A percentile compares a stretch with the other conserved stretches of the same genome.
Evolutionary conservation across 1,140 invertebrate genomes (phyloP).

Genomic region (Metaphire vulgaris): DNA sequence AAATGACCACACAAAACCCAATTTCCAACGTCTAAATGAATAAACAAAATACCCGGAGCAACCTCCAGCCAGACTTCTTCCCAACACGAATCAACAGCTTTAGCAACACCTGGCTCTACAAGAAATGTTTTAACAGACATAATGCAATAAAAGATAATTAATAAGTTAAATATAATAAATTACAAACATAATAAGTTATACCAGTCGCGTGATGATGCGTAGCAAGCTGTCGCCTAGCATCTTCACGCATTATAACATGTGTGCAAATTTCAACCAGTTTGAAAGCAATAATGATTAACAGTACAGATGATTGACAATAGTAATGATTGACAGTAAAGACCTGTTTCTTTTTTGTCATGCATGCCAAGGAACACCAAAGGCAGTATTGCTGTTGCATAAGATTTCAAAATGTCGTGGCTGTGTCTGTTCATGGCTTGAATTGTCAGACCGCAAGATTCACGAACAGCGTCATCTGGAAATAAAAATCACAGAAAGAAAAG

Average conservation of each 20-base stretch:
- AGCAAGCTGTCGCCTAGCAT: no score
- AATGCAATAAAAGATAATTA: no score
- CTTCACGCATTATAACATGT: no score
- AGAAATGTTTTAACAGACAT: no score
- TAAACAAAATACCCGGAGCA: conserved; percentile 67
- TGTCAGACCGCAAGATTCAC: conserved; percentile 64
- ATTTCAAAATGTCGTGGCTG: conserved; percentile 73
- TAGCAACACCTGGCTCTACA: background rate
- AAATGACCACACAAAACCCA: no score
- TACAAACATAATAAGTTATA: no score
- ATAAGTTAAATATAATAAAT: no score
- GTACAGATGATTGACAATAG: background rate
- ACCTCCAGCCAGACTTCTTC: conserved; percentile 82
- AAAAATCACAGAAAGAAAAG: conserved; percentile 6
- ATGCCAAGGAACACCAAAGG: conserved; percentile 82
- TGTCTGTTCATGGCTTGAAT: conserved; percentile 74
- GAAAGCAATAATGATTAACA: conserved; percentile 87
- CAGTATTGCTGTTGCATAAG: conserved; percentile 68
- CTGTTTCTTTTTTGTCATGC: conserved; percentile 65
- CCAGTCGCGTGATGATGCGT: no score
- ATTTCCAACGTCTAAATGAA: no score
- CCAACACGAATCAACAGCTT: conserved; percentile 54
- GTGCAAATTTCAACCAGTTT: no score
- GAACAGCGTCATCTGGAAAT: conserved; percentile 37
- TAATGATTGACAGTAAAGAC: conserved; percentile 35